phyloP scores from a whole-genome alignment of 2,797 vertebrate genomes.

The Phoeniculus purpureus region DNA sequence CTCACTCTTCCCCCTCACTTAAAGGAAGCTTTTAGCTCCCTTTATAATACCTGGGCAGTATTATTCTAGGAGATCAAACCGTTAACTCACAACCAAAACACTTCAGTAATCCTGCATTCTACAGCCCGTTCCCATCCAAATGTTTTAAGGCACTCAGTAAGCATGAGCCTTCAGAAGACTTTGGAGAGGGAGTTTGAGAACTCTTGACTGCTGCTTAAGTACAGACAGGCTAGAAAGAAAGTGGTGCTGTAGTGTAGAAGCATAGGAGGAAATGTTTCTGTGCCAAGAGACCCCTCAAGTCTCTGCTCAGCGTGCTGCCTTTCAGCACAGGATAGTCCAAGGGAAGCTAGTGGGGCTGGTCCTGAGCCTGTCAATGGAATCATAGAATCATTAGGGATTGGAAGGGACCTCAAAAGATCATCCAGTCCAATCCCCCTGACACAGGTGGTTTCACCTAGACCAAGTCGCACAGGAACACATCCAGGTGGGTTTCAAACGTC shows the following conservation, averaged over 20 bases:
- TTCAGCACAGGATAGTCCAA: not conserved
- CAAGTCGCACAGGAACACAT: too few relatives aligned
- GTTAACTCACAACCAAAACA: not conserved
- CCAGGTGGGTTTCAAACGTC: too few relatives aligned
- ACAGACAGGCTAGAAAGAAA: not conserved
- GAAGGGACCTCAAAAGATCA: too few relatives aligned
- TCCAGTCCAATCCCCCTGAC: too few relatives aligned
- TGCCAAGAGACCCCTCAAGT: rapidly evolving
- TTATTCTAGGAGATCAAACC: not conserved
- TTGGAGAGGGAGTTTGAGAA: not conserved
- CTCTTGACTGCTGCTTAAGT: not conserved
- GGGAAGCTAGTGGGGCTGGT: not conserved
- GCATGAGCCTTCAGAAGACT: not conserved
- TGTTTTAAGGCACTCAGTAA: not conserved
- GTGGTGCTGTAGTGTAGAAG: not conserved
- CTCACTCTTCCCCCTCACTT: not conserved
- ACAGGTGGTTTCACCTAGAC: too few relatives aligned
- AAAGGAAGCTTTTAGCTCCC: not conserved
- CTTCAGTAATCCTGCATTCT: not conserved
- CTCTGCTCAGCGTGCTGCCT: not conserved
- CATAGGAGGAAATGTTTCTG: not conserved
- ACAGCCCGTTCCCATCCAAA: not conserved
- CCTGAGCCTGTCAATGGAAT: rapidly evolving
- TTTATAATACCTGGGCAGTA: not conserved
- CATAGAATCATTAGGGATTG: too few relatives aligned